These are phyloP conservation scores for Tetramorium simillimum DNA, from an alignment of 1,140 invertebrate species.

Conservation along the genomic window DNA sequence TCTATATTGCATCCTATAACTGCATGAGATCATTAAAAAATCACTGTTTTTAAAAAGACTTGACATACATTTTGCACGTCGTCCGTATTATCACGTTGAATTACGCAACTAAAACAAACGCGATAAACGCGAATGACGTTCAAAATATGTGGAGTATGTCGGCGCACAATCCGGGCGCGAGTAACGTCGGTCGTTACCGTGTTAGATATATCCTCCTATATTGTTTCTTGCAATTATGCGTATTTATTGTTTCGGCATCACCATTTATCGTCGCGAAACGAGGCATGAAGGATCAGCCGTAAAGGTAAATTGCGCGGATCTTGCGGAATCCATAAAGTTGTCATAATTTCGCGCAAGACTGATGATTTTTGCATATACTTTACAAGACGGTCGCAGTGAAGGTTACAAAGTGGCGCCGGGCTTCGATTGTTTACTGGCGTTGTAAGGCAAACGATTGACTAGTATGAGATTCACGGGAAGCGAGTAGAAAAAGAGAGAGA, in stretches of 20 bases:
- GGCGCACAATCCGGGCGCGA: neutral
- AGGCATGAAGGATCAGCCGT: too few relatives aligned
- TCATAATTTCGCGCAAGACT: slow-evolving; percentile 4
- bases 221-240: neutral
- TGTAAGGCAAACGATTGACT: neutral
- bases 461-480: neutral
- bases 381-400: neutral
- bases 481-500: neutral
- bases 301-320: neutral
- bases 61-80: neutral
- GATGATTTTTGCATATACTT: neutral
- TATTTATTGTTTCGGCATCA: neutral
- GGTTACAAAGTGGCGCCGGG: neutral
- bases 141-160: neutral
- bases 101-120: slow-evolving; percentile 15
- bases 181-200: neutral
- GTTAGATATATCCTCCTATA: neutral
- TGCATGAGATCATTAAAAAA: neutral
- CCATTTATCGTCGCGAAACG: too few relatives aligned
- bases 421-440: neutral
- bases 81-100: neutral
- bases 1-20: neutral
- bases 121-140: neutral
- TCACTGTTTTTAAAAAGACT: neutral
- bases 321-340: neutral